phyloP scores from a whole-genome alignment of 2,888 invertebrate species.

The Pantelozetes paolii region DNA sequence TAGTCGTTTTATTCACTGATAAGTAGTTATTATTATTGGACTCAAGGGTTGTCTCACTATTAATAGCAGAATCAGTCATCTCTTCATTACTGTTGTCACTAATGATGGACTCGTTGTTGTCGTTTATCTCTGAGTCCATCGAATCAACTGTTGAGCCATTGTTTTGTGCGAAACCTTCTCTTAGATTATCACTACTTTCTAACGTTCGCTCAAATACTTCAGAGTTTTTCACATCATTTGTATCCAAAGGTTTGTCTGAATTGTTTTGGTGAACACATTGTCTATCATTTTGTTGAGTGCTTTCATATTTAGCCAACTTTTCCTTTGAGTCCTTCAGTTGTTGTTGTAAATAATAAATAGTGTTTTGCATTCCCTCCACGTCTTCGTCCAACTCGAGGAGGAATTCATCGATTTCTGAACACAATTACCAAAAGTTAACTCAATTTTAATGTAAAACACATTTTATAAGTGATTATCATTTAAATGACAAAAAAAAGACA shows the following conservation, averaged over 20 bases:
- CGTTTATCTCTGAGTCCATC: neutral
- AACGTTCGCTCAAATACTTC: constrained; percentile 8
- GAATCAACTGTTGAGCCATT: neutral
- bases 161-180: constrained; percentile 7
- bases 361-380: constrained; percentile 97
- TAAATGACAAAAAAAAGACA: constrained; percentile 1
- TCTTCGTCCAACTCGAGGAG: constrained; percentile 94
- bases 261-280: constrained; percentile 23
- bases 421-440: neutral
- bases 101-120: neutral
- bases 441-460: too few species aligned
- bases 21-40: constrained; percentile 11
- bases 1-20: constrained; percentile 32
- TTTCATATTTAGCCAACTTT: constrained; percentile 50
- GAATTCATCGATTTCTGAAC: constrained; percentile 85
- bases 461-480: too few species aligned
- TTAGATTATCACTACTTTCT: neutral
- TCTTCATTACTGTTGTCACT: constrained; percentile 2
- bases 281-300: neutral
- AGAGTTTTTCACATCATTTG: neutral
- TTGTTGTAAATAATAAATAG: constrained; percentile 87
- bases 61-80: neutral
- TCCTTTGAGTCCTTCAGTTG: constrained; percentile 80
- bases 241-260: neutral
- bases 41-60: constrained; percentile 16